Evolutionary conservation across 2,113 vertebrate genomes (phyloP), one percentile per base, ranked within the genome.

Genomic region (Maccullochella peelii): DNA sequence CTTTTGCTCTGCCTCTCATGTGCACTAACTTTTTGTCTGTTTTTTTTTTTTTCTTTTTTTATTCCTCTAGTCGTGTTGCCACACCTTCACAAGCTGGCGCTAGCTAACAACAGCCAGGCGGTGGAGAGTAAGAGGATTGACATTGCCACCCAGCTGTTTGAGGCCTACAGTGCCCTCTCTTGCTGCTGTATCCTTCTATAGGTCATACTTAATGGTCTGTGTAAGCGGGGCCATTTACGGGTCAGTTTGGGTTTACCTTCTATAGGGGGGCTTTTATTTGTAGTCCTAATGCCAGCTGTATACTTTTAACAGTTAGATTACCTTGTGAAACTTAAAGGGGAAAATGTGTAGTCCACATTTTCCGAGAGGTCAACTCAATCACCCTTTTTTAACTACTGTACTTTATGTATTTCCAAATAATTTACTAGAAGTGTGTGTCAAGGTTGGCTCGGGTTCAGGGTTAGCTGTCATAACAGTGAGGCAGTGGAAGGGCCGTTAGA

Each of bases 131-230:
- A 99, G 93, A 96, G 98, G 92, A 95, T 99, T 82, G 98, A 99
- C 88, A 96, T 99, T 0, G 98, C 98, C 27, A 97, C 96, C 9
- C 97, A 99, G 92, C 96, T 99, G 86, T 99, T 99, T 83, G 98
- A 99, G 93, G 97, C 98, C 90, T 99, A 99, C 95, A 99, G 98
- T 80, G 98, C 98, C 82, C 97, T 99, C 78, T 99, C 98, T 94
- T 99, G 98, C 93, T 99, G 98, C 86, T 99, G 98, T 99, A 99
- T 99, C 98, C 97, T 98, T 97, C 73, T 36, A 55, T 62, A 62
- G 18, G 25, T 81, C 50, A 25, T 6, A 40, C 14, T 23, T 55
- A 33, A 18, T 30, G 16, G 5, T 40, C 44, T 30, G 12, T 61
- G 54, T 30, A 42, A 77, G 40, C 20, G 58, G 3, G 27, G 3